phyloP scores from a whole-genome alignment of 2,888 invertebrate species.

The Plutella xylostella region DNA sequence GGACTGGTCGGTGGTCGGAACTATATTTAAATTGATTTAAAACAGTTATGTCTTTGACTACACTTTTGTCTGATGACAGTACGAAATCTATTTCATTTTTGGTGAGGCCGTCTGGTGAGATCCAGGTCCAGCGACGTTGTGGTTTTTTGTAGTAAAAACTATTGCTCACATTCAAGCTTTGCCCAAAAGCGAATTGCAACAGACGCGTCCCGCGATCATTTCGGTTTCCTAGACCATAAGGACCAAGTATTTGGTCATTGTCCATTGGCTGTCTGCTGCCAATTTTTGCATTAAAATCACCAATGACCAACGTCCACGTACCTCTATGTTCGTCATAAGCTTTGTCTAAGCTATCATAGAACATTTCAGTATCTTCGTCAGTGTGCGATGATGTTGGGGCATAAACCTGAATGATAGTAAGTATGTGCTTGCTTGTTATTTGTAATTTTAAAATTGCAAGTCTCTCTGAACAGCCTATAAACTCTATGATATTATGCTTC shows the following conservation, averaged over 20 bases:
- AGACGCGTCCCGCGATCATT: constrained; percentile 3
- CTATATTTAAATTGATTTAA: constrained; percentile 4
- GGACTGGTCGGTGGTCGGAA: no score
- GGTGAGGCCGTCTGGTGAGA: constrained; percentile 5
- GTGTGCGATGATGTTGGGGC: not conserved
- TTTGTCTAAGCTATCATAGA: not conserved
- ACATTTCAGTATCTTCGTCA: not conserved
- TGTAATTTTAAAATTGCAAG: constrained; percentile 4
- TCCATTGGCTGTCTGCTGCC: not conserved
- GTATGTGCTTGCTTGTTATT: not conserved
- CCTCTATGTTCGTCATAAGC: not conserved
- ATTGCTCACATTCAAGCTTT: not conserved
- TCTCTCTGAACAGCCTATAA: constrained; percentile 10
- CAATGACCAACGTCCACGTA: not conserved
- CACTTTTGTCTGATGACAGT: constrained; percentile 9
- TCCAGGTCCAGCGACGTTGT: constrained; percentile 11
- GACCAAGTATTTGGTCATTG: not conserved
- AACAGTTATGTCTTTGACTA: constrained; percentile 8
- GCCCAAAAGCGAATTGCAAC: constrained; percentile 6
- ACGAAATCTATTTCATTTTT: not conserved
- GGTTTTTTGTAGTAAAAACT: not conserved
- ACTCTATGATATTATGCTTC: constrained; percentile 12
- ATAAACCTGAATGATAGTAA: not conserved
- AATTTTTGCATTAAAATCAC: no score
- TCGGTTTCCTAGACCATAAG: not conserved